Percentiles rank a stretch among this genome's conserved stretches.
phyloP scores from a whole-genome alignment of 1,140 invertebrate species.

The Bombus affinis region DNA sequence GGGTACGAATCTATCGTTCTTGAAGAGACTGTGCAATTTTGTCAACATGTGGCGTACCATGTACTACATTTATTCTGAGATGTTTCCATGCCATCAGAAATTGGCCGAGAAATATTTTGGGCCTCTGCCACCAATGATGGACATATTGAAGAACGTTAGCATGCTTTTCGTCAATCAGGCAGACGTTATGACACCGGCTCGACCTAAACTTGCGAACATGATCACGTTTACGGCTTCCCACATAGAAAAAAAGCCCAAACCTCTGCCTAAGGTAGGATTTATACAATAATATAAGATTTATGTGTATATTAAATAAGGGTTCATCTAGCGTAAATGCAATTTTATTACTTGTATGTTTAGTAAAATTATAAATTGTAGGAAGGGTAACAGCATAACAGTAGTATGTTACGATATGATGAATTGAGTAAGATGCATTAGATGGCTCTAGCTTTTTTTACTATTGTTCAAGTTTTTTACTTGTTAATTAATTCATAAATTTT shows the following conservation, averaged over 20 bases:
- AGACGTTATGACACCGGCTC: constrained; percentile 81
- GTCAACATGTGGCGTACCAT: constrained; percentile 3
- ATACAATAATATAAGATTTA: not conserved
- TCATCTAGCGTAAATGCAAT: rapidly evolving
- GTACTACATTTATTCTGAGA: not conserved
- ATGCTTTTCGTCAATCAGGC: constrained; percentile 84
- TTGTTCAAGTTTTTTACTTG: too few relatives aligned
- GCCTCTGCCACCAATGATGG: constrained; percentile 59
- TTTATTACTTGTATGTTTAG: not conserved
- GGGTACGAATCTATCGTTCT: constrained; percentile 48
- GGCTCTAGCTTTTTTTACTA: too few relatives aligned
- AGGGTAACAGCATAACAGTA: too few relatives aligned
- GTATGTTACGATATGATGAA: too few relatives aligned
- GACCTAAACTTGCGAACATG: constrained; percentile 83
- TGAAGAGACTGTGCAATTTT: constrained; percentile 51
- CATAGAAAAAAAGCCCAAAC: constrained; percentile 61
- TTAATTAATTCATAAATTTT: too few relatives aligned
- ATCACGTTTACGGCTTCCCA: constrained; percentile 83
- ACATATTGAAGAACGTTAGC: constrained; percentile 76
- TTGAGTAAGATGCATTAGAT: rapidly evolving
- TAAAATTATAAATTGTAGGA: not conserved
- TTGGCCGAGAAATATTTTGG: constrained; percentile 77
- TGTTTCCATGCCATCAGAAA: constrained; percentile 72
- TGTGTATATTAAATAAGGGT: not conserved
- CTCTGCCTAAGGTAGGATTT: constrained; percentile 63